A percentile compares a stretch with the other conserved stretches of the same genome.
Conservation (phyloP, 2,888 invertebrate species). For the Drosophila silvestris region DNA sequence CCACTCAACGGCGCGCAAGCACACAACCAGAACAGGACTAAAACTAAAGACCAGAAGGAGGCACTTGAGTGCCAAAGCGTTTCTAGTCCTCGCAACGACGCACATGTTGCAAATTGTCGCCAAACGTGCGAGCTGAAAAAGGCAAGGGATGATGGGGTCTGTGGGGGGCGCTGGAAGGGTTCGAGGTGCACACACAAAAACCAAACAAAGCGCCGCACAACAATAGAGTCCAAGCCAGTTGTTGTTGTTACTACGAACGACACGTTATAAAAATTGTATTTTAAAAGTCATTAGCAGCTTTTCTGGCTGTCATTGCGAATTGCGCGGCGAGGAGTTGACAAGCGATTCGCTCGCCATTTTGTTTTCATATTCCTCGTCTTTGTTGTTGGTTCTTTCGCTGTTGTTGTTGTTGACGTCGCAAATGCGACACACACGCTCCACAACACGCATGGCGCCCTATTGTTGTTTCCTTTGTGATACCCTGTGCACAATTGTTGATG, state of each 20-base stretch:
- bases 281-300: conserved; percentile 84
- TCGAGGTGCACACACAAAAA: conserved; percentile 15
- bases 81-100: conserved; percentile 48
- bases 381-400: not conserved
- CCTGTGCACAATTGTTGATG: conserved; percentile 9
- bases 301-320: conserved; percentile 63
- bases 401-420: conserved; percentile 30
- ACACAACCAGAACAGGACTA: conserved; percentile 19
- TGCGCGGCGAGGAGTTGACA: conserved; percentile 38
- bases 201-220: conserved; percentile 17
- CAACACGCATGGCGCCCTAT: conserved; percentile 22
- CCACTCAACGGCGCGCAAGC: conserved; percentile 48
- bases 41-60: conserved; percentile 23
- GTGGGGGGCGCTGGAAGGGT: not conserved
- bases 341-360: conserved; percentile 48
- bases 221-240: conserved; percentile 27
- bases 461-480: conserved; percentile 34
- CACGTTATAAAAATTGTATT: conserved; percentile 71
- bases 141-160: not conserved
- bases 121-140: conserved; percentile 40
- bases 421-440: conserved; percentile 35
- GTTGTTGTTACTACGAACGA: conserved; percentile 12
- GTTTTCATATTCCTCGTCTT: conserved; percentile 12
- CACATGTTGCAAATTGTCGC: conserved; percentile 71
- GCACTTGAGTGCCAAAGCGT: conserved; percentile 33